Conservation (phyloP, 2,113 vertebrate genomes). For the Dromaius novaehollandiae region DNA sequence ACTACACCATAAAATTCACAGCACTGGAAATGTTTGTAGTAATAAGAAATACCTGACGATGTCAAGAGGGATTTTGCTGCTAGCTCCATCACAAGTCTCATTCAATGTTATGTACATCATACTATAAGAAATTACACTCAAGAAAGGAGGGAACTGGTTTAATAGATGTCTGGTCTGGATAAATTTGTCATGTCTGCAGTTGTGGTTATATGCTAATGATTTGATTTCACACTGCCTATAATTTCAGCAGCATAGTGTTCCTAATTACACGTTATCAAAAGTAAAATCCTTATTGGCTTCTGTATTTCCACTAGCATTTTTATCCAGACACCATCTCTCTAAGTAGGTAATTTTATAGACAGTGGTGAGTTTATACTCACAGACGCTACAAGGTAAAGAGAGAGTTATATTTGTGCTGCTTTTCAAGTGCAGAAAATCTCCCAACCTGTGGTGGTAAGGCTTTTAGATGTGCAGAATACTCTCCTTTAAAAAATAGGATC, state of each 20-base stretch:
- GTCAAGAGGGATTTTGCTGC: neutral
- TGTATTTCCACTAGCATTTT: neutral
- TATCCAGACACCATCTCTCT: neutral
- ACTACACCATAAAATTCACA: neutral
- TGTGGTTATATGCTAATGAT: conserved; percentile 19
- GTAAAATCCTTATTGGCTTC: neutral
- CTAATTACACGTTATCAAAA: neutral
- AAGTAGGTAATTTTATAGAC: neutral
- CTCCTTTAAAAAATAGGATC: neutral
- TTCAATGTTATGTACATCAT: too few relatives aligned
- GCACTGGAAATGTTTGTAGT: neutral
- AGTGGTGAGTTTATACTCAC: neutral
- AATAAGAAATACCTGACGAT: neutral
- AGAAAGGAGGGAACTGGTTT: neutral
- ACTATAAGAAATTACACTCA: neutral
- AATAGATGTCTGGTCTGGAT: neutral
- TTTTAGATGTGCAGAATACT: neutral
- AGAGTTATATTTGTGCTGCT: neutral
- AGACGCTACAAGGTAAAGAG: neutral
- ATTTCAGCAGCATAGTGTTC: neutral
- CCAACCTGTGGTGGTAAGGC: neutral
- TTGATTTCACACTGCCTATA: conserved; percentile 26
- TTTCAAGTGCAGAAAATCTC: neutral
- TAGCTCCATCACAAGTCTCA: neutral
- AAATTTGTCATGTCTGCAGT: neutral